Conservation (phyloP, 2,113 vertebrate genomes). For the Dicerorhinus sumatrensis region DNA sequence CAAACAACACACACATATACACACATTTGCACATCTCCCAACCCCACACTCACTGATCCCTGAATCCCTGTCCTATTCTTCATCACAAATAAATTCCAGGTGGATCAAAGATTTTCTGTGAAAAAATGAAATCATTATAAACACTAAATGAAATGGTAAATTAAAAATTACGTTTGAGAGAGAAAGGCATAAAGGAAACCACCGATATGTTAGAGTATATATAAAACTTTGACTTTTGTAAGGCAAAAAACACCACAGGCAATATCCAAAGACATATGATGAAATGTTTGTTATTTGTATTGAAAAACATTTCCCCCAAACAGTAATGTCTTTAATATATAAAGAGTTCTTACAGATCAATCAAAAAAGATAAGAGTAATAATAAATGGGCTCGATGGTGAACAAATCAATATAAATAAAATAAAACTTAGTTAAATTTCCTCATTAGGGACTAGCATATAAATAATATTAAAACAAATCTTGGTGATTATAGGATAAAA, state of each 20-base stretch:
- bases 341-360: neutral
- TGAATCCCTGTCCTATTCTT: neutral
- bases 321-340: neutral
- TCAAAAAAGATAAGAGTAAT: neutral
- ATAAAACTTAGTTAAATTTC: neutral
- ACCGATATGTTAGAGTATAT: neutral
- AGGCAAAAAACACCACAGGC: neutral
- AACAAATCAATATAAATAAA: neutral
- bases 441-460: neutral
- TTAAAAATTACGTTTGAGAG: neutral
- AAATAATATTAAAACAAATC: neutral
- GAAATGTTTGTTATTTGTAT: neutral
- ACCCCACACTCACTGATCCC: neutral
- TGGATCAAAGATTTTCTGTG: neutral
- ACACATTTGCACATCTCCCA: fast-evolving
- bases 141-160: neutral
- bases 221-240: neutral
- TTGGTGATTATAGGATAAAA: neutral
- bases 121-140: neutral
- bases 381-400: neutral
- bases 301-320: neutral
- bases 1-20: neutral
- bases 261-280: neutral
- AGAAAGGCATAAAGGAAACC: neutral
- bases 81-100: neutral